Conservation (phyloP, 1,140 invertebrate genomes). For the Venustaconcha ellipsiformis region DNA sequence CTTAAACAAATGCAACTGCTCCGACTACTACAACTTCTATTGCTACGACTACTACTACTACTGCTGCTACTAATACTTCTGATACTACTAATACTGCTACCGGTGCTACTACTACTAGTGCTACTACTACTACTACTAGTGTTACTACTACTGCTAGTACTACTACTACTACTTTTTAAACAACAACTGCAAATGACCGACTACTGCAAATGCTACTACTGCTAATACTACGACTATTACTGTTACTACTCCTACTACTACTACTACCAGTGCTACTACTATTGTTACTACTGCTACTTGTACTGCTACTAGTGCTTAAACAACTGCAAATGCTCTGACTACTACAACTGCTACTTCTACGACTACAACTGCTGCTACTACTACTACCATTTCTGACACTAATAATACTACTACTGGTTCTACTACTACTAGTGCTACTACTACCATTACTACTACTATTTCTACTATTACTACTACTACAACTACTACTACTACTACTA, state of each 20-base stretch:
- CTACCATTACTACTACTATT: conserved; percentile 13
- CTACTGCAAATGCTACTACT: background rate
- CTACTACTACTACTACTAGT: conserved; percentile 7
- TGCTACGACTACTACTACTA: background rate
- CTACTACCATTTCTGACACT: conserved; percentile 2
- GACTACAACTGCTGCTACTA: background rate
- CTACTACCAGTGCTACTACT: conserved; percentile 6
- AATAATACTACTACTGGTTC: background rate
- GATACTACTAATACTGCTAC: background rate
- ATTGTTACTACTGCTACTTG: background rate
- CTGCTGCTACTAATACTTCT: conserved; percentile 3
- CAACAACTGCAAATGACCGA: background rate
- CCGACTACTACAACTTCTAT: background rate
- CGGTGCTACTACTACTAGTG: background rate
- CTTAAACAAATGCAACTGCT: background rate
- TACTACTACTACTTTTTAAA: background rate
- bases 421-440: conserved; percentile 10
- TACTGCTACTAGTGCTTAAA: too few species aligned
- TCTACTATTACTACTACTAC: background rate
- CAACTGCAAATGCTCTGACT: too few species aligned
- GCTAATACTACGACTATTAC: conserved; percentile 2
- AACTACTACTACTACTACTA: background rate
- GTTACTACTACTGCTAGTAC: background rate
- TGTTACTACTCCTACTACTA: background rate
- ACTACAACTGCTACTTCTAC: too few species aligned